Evolutionary conservation across 1,140 invertebrate genomes (phyloP).

Genomic region (Bombus terrestris): DNA sequence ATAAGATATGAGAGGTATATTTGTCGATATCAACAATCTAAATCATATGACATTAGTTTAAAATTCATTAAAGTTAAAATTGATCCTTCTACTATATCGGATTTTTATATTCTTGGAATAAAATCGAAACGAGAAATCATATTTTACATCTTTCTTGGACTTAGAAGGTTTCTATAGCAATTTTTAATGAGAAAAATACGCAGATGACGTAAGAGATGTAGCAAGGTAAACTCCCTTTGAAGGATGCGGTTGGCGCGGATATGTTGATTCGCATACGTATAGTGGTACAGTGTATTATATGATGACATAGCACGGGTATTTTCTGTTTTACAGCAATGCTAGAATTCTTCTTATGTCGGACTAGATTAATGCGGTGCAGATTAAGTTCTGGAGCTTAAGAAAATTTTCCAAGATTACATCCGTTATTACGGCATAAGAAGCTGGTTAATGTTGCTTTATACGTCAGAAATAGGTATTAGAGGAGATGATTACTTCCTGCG

Average conservation of each 20-base stretch:
- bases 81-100: no score
- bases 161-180: no score
- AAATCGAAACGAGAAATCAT: no score
- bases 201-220: no score
- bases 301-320: background rate
- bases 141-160: no score
- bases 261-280: background rate
- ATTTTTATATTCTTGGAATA: no score
- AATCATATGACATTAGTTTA: no score
- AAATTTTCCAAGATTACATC: conserved; percentile 6
- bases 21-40: no score
- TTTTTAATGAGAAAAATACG: no score
- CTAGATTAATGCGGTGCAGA: background rate
- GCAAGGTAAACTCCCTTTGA: background rate
- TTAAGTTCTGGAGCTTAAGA: background rate
- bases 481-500: conserved; percentile 15
- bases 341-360: background rate
- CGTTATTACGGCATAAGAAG: conserved; percentile 15
- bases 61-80: no score
- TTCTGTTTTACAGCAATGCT: background rate
- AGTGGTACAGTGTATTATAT: background rate
- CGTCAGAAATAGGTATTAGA: conserved; percentile 10
- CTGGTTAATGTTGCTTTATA: conserved; percentile 14
- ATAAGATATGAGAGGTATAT: no score
- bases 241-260: background rate